These are phyloP conservation scores for Eulacestoma nigropectus DNA, from an alignment of 2,113 vertebrate species.

Conservation along the genomic window DNA sequence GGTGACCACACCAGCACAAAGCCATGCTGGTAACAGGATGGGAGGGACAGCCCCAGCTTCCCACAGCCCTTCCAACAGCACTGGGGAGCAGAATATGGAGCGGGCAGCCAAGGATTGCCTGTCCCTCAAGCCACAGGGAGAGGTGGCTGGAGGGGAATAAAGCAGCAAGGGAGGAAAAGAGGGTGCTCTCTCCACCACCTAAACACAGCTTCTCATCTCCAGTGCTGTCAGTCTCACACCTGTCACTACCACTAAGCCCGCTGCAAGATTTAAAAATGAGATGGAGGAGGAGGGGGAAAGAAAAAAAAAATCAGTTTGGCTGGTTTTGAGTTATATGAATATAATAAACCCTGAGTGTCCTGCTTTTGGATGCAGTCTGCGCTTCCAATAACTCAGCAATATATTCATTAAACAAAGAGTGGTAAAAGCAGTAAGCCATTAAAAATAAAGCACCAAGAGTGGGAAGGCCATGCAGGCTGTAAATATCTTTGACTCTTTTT, in stretches of 20 bases:
- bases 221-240: background rate
- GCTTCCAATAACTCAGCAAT: slow-evolving; percentile 61
- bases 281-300: background rate
- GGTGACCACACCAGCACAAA: background rate
- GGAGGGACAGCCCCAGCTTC: background rate
- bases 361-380: slow-evolving; percentile 61
- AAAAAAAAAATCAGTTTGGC: slow-evolving; percentile 23
- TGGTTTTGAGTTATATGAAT: slow-evolving; percentile 56
- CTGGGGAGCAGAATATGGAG: background rate
- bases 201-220: background rate
- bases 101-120: background rate
- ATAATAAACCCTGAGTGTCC: slow-evolving; percentile 64
- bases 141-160: background rate
- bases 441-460: slow-evolving; percentile 47
- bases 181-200: background rate
- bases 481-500: slow-evolving; percentile 64
- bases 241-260: background rate
- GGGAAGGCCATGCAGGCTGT: slow-evolving; percentile 27
- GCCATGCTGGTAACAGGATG: background rate
- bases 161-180: background rate
- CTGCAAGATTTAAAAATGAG: slow-evolving; percentile 40
- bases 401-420: slow-evolving; percentile 65
- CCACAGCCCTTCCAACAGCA: background rate
- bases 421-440: slow-evolving; percentile 61
- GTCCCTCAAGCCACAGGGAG: background rate